phyloP scores from a whole-genome alignment of 2,888 invertebrate genomes.

The Amphipyra berbera region DNA sequence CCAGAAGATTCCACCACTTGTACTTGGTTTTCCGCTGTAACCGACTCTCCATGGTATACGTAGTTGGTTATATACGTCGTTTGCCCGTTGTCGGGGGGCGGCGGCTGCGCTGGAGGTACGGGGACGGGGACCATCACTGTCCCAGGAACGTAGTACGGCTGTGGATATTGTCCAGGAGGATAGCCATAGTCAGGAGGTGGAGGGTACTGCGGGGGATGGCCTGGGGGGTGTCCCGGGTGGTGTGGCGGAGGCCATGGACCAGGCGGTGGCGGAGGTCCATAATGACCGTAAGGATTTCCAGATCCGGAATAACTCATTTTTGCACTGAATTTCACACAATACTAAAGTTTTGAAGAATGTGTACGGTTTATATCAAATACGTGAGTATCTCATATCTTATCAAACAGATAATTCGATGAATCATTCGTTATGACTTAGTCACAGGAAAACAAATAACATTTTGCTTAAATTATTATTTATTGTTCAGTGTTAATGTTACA shows the following conservation, averaged over 20 bases:
- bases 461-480: slow-evolving; percentile 47
- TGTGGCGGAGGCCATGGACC: slow-evolving; percentile 42
- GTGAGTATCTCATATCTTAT: slow-evolving; percentile 59
- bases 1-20: slow-evolving; percentile 79
- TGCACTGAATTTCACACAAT: slow-evolving; percentile 36
- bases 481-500: slow-evolving; percentile 52
- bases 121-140: slow-evolving; percentile 81
- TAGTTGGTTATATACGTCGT: slow-evolving; percentile 84
- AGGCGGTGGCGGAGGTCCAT: slow-evolving; percentile 65
- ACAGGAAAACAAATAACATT: slow-evolving; percentile 46
- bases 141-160: slow-evolving; percentile 80
- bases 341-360: slow-evolving; percentile 32
- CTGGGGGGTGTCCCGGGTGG: slow-evolving; percentile 4
- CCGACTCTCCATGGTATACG: slow-evolving; percentile 79
- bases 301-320: slow-evolving; percentile 76
- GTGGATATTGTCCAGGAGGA: slow-evolving; percentile 59
- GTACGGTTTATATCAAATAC: slow-evolving; percentile 52
- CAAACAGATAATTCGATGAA: slow-evolving; percentile 49
- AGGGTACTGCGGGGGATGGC: slow-evolving; percentile 25
- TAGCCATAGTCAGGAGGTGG: slow-evolving; percentile 64
- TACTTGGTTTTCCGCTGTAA: slow-evolving; percentile 64
- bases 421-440: slow-evolving; percentile 34
- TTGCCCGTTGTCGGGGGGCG: slow-evolving; percentile 42
- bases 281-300: slow-evolving; percentile 60
- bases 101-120: slow-evolving; percentile 60